Evolutionary conservation across 2,888 invertebrate species (phyloP).

Genomic region (Argyra leucocephala): DNA sequence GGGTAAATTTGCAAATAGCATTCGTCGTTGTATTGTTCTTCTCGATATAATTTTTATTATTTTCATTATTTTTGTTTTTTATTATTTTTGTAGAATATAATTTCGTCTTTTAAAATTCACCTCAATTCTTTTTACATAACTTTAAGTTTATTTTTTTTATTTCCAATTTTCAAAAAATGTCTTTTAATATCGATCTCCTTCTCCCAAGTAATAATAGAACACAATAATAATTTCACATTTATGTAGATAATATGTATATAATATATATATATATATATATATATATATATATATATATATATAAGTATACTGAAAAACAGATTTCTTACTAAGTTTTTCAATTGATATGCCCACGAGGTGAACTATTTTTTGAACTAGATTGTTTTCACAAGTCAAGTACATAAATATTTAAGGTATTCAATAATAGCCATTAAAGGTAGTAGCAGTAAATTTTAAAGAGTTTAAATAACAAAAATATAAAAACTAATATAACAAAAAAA

Average conservation of each 20-base stretch:
- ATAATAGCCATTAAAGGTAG: constrained; percentile 3
- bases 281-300: no score
- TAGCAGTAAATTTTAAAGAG: not conserved
- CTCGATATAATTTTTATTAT: not conserved
- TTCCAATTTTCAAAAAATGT: not conserved
- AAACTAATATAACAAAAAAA: not conserved
- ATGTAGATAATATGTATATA: no score
- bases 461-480: not conserved
- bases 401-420: constrained; percentile 1
- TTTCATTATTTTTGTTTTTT: no score
- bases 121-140: not conserved
- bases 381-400: not conserved
- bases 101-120: not conserved
- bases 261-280: no score
- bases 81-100: not conserved
- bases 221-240: no score
- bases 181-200: not conserved
- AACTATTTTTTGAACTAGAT: not conserved
- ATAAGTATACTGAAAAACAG: no score
- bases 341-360: constrained; percentile 1
- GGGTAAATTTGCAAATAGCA: not conserved
- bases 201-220: not conserved
- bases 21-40: not conserved
- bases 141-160: not conserved
- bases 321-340: not conserved